Percentiles rank a stretch among this genome's conserved stretches.
Evolutionary conservation across 1,140 invertebrate species (phyloP).

Genomic region (Latrodectus geometricus): DNA sequence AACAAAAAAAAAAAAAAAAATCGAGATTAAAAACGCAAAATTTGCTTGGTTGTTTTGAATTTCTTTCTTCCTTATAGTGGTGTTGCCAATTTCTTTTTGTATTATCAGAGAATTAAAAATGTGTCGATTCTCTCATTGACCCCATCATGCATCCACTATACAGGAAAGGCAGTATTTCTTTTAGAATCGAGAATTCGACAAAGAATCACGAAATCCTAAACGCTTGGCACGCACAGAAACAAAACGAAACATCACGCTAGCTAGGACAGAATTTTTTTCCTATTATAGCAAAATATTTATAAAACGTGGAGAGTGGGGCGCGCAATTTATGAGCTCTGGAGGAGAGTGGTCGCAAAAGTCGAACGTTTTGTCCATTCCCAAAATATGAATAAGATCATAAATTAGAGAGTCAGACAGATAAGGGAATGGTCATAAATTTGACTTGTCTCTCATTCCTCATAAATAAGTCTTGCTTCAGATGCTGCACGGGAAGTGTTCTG

Average conservation of each 20-base stretch:
- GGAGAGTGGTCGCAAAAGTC: constrained; percentile 32
- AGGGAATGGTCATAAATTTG: constrained; percentile 36
- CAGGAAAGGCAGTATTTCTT: too few relatives aligned
- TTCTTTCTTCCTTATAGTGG: too few relatives aligned
- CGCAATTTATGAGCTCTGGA: constrained; percentile 38
- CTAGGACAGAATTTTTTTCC: not conserved
- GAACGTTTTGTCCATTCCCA: constrained; percentile 38
- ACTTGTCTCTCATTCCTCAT: too few relatives aligned
- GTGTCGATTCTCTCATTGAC: too few relatives aligned
- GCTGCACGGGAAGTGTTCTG: too few relatives aligned
- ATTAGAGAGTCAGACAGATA: constrained; percentile 18
- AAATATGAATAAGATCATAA: constrained; percentile 50
- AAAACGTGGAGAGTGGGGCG: not conserved
- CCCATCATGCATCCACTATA: too few relatives aligned
- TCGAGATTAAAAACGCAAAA: too few relatives aligned
- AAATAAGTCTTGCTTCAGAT: too few relatives aligned
- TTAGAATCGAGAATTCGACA: not conserved
- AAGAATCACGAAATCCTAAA: constrained; percentile 17
- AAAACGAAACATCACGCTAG: constrained; percentile 40
- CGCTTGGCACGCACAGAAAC: constrained; percentile 18
- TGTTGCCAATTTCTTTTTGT: too few relatives aligned
- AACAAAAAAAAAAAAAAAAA: too few relatives aligned
- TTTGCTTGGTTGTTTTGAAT: too few relatives aligned
- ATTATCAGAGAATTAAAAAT: too few relatives aligned
- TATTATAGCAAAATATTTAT: not conserved